Evolutionary conservation across 2,888 invertebrate genomes (phyloP).

Genomic region (Drosophila limbata): DNA sequence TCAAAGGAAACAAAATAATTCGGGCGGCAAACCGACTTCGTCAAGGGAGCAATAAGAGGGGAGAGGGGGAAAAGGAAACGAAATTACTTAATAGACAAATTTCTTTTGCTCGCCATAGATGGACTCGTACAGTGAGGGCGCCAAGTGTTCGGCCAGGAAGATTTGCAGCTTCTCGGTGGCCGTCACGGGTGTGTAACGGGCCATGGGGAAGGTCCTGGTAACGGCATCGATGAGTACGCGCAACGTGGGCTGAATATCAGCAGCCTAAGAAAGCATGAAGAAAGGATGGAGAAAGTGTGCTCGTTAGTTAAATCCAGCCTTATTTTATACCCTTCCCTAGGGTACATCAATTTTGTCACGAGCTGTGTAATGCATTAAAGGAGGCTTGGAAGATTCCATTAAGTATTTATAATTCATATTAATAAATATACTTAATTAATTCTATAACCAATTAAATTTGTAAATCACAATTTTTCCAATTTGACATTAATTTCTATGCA

Average conservation of each 20-base stretch:
- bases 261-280: slow-evolving; percentile 87
- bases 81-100: slow-evolving; percentile 61
- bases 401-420: no score
- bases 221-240: slow-evolving; percentile 92
- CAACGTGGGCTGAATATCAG: slow-evolving; percentile 91
- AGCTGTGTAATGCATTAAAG: background rate
- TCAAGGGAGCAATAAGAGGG: background rate
- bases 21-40: slow-evolving; percentile 23
- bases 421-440: no score
- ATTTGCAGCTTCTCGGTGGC: slow-evolving; percentile 92
- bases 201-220: slow-evolving; percentile 92
- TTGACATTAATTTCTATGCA: no score
- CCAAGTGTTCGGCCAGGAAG: slow-evolving; percentile 92
- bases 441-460: no score
- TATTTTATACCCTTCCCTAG: accelerated
- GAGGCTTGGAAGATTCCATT: no score
- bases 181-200: slow-evolving; percentile 93
- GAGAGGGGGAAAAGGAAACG: slow-evolving; percentile 11
- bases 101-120: slow-evolving; percentile 87
- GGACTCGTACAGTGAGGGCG: slow-evolving; percentile 92
- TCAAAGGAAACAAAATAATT: slow-evolving; percentile 29
- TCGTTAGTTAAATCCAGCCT: slow-evolving; percentile 30
- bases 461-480: no score
- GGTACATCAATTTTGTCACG: background rate
- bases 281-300: background rate